Evolutionary conservation across 2,797 vertebrate species (phyloP).

Genomic region (Amniataba percoides): DNA sequence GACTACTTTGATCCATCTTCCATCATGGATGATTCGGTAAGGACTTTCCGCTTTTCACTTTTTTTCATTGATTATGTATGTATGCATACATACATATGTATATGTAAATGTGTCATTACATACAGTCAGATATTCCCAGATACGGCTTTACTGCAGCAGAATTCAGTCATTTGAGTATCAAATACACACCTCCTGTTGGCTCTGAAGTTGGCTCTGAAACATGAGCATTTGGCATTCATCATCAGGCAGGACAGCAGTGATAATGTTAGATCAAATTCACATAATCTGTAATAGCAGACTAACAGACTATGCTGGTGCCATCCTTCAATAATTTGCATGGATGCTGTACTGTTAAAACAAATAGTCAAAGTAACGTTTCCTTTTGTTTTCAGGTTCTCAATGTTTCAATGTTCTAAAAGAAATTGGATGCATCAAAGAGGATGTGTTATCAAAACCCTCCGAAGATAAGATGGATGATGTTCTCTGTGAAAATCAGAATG

Average conservation of each 20-base stretch:
- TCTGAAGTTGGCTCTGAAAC: background rate
- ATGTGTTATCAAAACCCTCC: conserved; percentile 67
- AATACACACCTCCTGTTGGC: background rate
- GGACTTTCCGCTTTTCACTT: conserved; percentile 49
- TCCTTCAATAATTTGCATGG: background rate
- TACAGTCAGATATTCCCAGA: background rate
- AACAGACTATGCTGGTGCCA: background rate
- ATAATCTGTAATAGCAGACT: background rate
- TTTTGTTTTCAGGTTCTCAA: conserved; percentile 91
- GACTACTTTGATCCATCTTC: conserved; percentile 99
- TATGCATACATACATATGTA: too few relatives aligned
- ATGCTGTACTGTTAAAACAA: background rate
- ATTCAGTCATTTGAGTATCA: background rate
- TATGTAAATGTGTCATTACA: background rate
- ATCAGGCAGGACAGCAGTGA: background rate
- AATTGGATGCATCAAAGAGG: conserved; percentile 81
- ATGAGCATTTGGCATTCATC: background rate
- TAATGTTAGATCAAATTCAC: background rate
- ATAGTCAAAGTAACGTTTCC: background rate
- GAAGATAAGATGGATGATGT: conserved; percentile 43
- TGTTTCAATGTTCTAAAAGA: conserved; percentile 96
- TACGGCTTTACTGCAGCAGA: background rate
- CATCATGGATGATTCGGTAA: conserved; percentile 99
- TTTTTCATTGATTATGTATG: too few relatives aligned
- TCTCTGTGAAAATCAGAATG: conserved; percentile 53